Base-by-base conservation (phyloP, 2,888 invertebrate genomes). In the Agrochola circellaris region DNA sequence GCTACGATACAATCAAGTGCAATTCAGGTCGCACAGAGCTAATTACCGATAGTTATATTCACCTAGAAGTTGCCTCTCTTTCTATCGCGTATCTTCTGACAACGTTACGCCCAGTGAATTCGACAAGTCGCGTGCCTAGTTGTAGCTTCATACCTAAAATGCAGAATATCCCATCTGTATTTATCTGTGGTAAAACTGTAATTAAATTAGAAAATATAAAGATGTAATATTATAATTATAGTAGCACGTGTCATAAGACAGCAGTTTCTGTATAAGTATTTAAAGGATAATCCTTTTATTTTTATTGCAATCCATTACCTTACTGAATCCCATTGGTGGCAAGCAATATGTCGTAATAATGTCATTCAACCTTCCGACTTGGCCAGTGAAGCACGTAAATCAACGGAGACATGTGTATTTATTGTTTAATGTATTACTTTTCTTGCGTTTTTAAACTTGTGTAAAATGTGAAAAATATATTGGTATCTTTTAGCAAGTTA, bases 321-420 rank as follows among this genome's bases (percentile, higher is more conserved):
- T 42, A 23, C 17, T 30, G 30, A 75, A 75, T 75, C 30, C 51
- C 62, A 30, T 42, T 77, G 42, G 45, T 26, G 65, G 77, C 58
- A 78, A 69, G 38, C 26, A 38, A 48, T 56, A n/a, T 67, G 26
- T 67, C 26, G 38, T 48, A 71, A 67, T 30, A 71, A 67, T 67
- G 71, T 78, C 78, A 72, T 79, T 78, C 71, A 61, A 51, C 38
- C 77, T 68, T 77, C 54, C 67, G 38, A 48, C 20, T 79, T 78
- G 71, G 79, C 72, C 62, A 71, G 42, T 8, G 20, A 38, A 17
- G 38, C 17, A 7, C 26, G 38, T 79, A 64, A 72, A 78, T 79
- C 71, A 62, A 56, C 30, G 2, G 26, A 58, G 61, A 68, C 56
- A 62, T 17, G 54, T 48, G 62, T 42, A 67, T 78, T 78, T 72